These are phyloP conservation scores for Cryptocephalus primarius DNA, from an alignment of 2,888 invertebrate genomes.

Conservation along the genomic window DNA sequence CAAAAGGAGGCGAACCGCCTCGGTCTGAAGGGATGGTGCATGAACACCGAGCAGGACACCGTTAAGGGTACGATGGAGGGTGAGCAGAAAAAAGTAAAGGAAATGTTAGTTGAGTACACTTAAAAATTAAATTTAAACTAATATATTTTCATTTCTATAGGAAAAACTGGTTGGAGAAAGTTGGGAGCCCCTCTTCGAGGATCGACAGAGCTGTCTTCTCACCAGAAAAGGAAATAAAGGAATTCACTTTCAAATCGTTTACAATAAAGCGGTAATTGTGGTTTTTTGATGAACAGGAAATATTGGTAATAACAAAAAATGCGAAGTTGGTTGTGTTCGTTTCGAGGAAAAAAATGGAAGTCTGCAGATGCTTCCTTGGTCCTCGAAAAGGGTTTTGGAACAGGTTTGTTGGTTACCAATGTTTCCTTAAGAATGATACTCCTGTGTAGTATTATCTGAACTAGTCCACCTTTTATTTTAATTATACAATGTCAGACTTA, in stretches of 20 bases:
- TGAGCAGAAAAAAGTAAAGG: constrained; percentile 42
- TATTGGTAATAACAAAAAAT: too few relatives aligned
- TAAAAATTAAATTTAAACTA: constrained; percentile 3
- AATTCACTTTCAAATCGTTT: constrained; percentile 21
- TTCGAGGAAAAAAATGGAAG: too few relatives aligned
- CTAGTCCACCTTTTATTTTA: too few relatives aligned
- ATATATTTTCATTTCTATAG: constrained; percentile 29
- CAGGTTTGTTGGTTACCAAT: too few relatives aligned
- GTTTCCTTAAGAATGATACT: too few relatives aligned
- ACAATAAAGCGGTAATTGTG: constrained; percentile 17
- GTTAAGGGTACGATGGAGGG: constrained; percentile 60
- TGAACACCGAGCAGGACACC: constrained; percentile 56
- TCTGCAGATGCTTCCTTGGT: too few relatives aligned
- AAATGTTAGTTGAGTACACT: constrained; percentile 45
- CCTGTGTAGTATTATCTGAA: too few relatives aligned
- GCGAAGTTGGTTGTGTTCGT: too few relatives aligned
- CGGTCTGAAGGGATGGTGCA: constrained; percentile 60
- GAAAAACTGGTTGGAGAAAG: constrained; percentile 51
- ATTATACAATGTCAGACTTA: too few relatives aligned
- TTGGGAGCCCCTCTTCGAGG: constrained; percentile 63
- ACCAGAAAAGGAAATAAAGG: constrained; percentile 47
- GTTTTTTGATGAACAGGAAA: too few relatives aligned
- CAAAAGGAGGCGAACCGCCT: constrained; percentile 52
- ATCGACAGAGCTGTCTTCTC: constrained; percentile 64
- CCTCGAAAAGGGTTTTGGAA: too few relatives aligned